Conservation (phyloP, 2,888 invertebrate species). For the Orchesellides sinensis region DNA sequence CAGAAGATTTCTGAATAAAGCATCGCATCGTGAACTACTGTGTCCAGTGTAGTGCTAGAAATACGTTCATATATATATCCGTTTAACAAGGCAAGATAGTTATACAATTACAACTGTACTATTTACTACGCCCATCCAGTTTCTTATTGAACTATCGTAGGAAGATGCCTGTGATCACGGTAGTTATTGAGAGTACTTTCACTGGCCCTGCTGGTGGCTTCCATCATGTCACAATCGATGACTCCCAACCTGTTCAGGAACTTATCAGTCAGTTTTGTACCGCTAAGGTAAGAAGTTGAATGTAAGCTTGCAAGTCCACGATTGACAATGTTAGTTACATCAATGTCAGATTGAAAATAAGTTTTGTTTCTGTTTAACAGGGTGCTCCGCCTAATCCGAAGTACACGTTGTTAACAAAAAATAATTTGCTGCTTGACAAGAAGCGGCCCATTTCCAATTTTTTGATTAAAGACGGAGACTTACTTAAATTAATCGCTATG, state of each 20-base stretch:
- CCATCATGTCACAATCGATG: conserved; percentile 67
- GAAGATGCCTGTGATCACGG: conserved; percentile 65
- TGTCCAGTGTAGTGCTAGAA: too few relatives aligned
- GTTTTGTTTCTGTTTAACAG: too few relatives aligned
- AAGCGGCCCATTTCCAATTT: conserved; percentile 50
- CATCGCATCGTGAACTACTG: too few relatives aligned
- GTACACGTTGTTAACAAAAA: conserved; percentile 34
- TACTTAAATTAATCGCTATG: conserved; percentile 24
- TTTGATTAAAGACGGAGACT: conserved; percentile 40
- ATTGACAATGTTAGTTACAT: too few relatives aligned
- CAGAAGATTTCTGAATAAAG: too few relatives aligned
- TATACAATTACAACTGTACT: too few relatives aligned
- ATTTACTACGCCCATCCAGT: background rate
- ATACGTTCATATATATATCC: too few relatives aligned
- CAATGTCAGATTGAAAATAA: too few relatives aligned
- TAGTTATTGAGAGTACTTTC: conserved; percentile 73
- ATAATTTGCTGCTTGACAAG: conserved; percentile 43
- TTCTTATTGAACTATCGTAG: too few relatives aligned
- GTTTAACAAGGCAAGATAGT: too few relatives aligned
- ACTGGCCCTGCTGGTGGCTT: conserved; percentile 70
- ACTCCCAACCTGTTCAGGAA: conserved; percentile 69
- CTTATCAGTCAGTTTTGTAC: conserved; percentile 73
- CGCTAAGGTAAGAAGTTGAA: conserved; percentile 71
- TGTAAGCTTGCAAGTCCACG: too few relatives aligned
- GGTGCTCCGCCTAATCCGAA: conserved; percentile 10